Base-by-base conservation (phyloP, 2,888 invertebrate species). In the Lordiphosa andalusiaca region DNA sequence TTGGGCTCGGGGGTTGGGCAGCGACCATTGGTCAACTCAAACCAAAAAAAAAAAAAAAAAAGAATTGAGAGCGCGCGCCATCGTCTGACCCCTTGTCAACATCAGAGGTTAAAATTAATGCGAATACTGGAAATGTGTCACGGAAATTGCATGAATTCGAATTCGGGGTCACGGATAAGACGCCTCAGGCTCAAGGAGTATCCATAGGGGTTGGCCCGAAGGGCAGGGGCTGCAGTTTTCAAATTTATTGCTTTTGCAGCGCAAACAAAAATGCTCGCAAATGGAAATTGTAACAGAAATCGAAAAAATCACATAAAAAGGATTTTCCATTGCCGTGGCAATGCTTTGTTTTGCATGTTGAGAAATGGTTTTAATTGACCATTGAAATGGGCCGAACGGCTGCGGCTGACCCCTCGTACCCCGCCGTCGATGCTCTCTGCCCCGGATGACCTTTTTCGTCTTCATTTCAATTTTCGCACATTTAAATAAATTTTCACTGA, bases 91-190 rank as follows among this genome's bases (percentile, higher is more conserved):
- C 83, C 83, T 84, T 78, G 80, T 80, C 85, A 84, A 53, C 80
- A 49, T 71, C 54, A 49, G 75, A 78, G 82, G 85, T 84, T 80
- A 69, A 68, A 78, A 82, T 80, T 78, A 84, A 82, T 82, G 80
- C 80, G 80, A 82, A 84, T 67, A 83, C 36, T 76, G 83, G 60
- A 83, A 75, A 84, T 84, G 71, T 76, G 70, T 58, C 72, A 72
- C 64, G 61, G 62, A 74, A 82, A 84, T 82, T 80, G 85, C 85
- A 68, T 84, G 56, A 84, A 80, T 81, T 67, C 68, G 44, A 74
- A 74, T 75, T 74, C 85, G 80, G 85, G 80, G 80, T 80, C 80
- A 80, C 75, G 73, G 72, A 74, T 82, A 80, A 80, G 80, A 85
- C 65, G 78, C 56, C 38, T 49, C 16, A 56, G 69, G 52, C 55